These are phyloP conservation scores for Physocephala rufipes DNA, from an alignment of 2,888 invertebrate species.

Conservation along the genomic window DNA sequence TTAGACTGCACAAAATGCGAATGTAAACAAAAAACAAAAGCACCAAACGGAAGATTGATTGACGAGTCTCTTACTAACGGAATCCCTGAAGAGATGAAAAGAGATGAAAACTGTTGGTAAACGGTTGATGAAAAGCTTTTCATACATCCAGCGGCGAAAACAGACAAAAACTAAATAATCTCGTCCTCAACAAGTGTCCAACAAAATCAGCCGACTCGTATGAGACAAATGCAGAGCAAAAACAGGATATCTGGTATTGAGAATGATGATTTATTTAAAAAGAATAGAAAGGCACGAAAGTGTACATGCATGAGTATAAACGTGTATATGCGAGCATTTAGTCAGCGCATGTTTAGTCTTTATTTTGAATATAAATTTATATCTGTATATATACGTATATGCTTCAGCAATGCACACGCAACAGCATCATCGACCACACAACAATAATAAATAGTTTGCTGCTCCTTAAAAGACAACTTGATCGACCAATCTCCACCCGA, in stretches of 20 bases:
- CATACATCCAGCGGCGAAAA: neutral
- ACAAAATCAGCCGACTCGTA: neutral
- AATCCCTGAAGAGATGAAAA: neutral
- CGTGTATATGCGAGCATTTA: too few species aligned
- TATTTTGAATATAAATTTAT: neutral
- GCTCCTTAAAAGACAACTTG: too few species aligned
- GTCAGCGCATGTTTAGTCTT: neutral
- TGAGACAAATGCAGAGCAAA: neutral
- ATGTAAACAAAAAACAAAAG: too few species aligned
- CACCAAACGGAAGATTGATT: too few species aligned
- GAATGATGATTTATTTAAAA: slow-evolving; percentile 1
- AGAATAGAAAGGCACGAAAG: too few species aligned
- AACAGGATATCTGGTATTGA: neutral
- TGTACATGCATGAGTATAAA: too few species aligned
- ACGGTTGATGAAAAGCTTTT: neutral
- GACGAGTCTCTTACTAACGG: too few species aligned
- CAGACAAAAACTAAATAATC: neutral
- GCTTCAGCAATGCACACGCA: neutral
- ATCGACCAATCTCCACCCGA: too few species aligned
- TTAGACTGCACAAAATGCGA: too few species aligned
- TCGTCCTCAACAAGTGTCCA: neutral
- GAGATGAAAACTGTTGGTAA: neutral
- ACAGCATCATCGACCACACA: neutral
- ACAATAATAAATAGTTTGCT: neutral
- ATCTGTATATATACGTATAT: neutral